Percentiles rank a stretch among this genome's conserved stretches.
These are phyloP conservation scores for Tapirus terrestris DNA, from an alignment of 2,113 vertebrate genomes.

Conservation along the genomic window DNA sequence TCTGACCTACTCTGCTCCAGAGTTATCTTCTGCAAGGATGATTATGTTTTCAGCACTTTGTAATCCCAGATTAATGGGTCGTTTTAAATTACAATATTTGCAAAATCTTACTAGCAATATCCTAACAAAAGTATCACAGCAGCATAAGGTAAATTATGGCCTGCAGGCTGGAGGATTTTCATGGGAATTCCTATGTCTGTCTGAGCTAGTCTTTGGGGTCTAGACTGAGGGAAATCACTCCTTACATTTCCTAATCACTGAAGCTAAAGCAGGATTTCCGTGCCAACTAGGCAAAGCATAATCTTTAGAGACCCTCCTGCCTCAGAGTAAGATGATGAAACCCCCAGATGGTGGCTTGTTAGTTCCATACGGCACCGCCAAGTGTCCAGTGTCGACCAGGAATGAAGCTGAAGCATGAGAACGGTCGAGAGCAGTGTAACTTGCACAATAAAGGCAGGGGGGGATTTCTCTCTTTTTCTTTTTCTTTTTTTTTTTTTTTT, in stretches of 20 bases:
- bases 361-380: conserved; percentile 63
- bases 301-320: conserved; percentile 10
- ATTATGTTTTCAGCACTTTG: neutral
- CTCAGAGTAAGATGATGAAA: conserved; percentile 67
- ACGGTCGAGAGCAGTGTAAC: neutral
- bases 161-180: neutral
- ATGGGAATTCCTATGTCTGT: neutral
- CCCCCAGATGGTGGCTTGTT: conserved; percentile 86
- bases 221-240: conserved; percentile 57
- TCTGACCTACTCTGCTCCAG: neutral
- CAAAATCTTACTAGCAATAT: neutral
- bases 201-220: neutral
- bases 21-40: neutral
- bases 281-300: conserved; percentile 69
- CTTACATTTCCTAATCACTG: conserved; percentile 72
- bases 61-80: conserved; percentile 4
- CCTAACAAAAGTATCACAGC: conserved; percentile 1
- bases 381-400: conserved; percentile 13
- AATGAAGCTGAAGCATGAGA: conserved; percentile 56
- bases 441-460: conserved; percentile 10
- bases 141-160: neutral
- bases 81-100: conserved; percentile 2
- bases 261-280: conserved; percentile 74
- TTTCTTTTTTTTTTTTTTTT: neutral
- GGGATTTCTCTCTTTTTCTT: neutral